Percentiles rank a stretch among this genome's conserved stretches.
These are phyloP conservation scores for Oncorhynchus mykiss DNA, from an alignment of 2,113 vertebrate genomes.

Conservation along the genomic window DNA sequence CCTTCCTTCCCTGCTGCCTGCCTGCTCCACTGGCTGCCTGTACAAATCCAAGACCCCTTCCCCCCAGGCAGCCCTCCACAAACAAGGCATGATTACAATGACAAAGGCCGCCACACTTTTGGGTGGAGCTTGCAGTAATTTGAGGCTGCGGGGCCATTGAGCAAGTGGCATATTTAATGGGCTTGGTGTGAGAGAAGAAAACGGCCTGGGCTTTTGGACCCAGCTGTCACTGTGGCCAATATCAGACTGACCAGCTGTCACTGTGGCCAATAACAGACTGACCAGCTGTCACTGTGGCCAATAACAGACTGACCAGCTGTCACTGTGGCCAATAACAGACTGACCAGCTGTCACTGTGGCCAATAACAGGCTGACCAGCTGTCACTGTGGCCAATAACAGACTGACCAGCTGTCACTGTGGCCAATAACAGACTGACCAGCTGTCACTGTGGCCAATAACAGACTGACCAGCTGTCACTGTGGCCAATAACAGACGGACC, in stretches of 20 bases:
- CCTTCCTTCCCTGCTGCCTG: constrained; percentile 13
- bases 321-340: too few relatives aligned
- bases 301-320: too few relatives aligned
- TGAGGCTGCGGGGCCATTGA: constrained; percentile 83
- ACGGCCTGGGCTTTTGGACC: constrained; percentile 71
- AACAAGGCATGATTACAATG: constrained; percentile 87
- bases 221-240: constrained; percentile 89
- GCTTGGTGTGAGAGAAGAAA: constrained; percentile 84
- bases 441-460: too few relatives aligned
- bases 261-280: constrained; percentile 25
- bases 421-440: too few relatives aligned
- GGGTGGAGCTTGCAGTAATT: constrained; percentile 85
- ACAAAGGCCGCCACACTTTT: constrained; percentile 94
- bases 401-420: too few relatives aligned
- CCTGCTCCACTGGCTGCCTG: constrained; percentile 22
- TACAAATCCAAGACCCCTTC: constrained; percentile 58
- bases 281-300: constrained; percentile 19
- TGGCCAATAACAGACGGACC: too few relatives aligned
- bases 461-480: too few relatives aligned
- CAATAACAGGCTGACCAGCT: too few relatives aligned
- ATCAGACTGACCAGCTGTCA: constrained; percentile 57
- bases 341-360: too few relatives aligned
- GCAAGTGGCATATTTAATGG: constrained; percentile 90
- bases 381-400: too few relatives aligned
- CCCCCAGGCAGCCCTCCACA: constrained; percentile 76